Evolutionary conservation across 2,888 invertebrate species (phyloP), one percentile per base, ranked within the genome.

Genomic region (Athalia rosae): DNA sequence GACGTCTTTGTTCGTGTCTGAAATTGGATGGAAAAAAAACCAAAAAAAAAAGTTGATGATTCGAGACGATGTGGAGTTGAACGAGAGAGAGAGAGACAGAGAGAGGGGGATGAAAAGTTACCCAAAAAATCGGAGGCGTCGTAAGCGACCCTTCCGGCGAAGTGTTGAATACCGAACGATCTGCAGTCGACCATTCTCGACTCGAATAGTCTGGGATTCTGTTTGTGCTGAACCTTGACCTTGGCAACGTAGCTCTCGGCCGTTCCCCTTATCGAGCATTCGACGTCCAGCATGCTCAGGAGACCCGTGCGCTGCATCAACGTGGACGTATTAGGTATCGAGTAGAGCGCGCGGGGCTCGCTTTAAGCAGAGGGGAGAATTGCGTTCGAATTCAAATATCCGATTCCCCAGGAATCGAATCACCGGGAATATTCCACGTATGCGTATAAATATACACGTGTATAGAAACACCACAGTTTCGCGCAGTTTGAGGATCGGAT

Each of bases 91-190:
- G 4, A 62, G n/a, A 50, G 28, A n/a, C n/a, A n/a, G n/a, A 13
- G 64, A 15, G 45, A 9, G 13, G 0, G n/a, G 8, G 47, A 45
- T 8, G 6, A 8, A 13, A 48, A 48, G 80, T 79, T 82, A 91
- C 92, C 92, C 77, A 98, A 91, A 90, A 98, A 98, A 87, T 96
- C 95, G 0, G 94, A 93, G 4, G 97, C 95, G 90, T 98, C 97
- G 91, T 98, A 98, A 77, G 95, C 92, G 67, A 98, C 97, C 79
- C 93, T 92, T 0, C 95, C 95, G 7, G 95, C 95, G 91, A 97
- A 98, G 91, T 98, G 98, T 48, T 97, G 95, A 85, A 98, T 97
- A 43, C 95, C 95, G 91, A 98, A 98, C 59, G 95, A 93, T 28
- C 97, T 92, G 76, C 95, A 93, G 89, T 96, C 96, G 67, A 95